Conservation (phyloP, 1,140 invertebrate genomes). For the Bombus confusus region DNA sequence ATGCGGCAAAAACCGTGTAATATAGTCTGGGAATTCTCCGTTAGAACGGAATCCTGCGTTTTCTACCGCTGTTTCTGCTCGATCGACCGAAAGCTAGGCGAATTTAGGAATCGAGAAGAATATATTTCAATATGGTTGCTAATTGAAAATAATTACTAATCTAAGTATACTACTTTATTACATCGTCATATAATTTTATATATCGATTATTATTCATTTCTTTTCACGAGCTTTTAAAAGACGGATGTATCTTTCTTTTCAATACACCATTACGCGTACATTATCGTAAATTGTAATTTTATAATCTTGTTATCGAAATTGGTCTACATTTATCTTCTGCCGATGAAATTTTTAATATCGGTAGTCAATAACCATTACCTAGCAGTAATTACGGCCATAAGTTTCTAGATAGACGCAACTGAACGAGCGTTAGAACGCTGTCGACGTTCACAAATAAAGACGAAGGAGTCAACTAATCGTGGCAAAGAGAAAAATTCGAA, state of each 20-base stretch:
- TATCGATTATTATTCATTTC: too few species aligned
- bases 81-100: not conserved
- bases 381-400: not conserved
- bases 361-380: not conserved
- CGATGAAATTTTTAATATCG: not conserved
- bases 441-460: not conserved
- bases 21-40: slow-evolving; percentile 16
- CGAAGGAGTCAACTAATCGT: slow-evolving; percentile 53
- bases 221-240: too few species aligned
- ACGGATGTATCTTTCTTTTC: too few species aligned
- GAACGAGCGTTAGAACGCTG: not conserved
- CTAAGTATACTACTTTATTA: too few species aligned
- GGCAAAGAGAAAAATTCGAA: slow-evolving; percentile 7
- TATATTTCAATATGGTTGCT: too few species aligned
- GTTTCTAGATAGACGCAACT: not conserved
- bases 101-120: not conserved
- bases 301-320: not conserved
- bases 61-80: not conserved
- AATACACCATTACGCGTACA: too few species aligned
- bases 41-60: not conserved
- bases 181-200: too few species aligned
- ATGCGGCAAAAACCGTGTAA: slow-evolving; percentile 21
- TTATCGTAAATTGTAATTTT: too few species aligned
- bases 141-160: too few species aligned
- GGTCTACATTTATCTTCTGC: not conserved